Base-by-base conservation (phyloP, 2,888 invertebrate genomes). In the Volucella inflata region DNA sequence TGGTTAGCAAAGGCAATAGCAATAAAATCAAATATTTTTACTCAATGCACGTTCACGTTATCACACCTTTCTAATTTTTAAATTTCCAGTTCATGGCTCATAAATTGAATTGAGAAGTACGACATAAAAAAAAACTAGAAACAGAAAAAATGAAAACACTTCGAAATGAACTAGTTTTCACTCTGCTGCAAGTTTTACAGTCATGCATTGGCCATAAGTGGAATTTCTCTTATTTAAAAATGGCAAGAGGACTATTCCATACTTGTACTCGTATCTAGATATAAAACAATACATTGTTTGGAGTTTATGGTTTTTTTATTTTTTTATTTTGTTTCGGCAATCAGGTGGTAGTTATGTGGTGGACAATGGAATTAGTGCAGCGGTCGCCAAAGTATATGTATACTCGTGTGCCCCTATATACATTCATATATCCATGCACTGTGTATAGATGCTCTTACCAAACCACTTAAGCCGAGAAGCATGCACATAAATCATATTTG, bases 401-500 rank as follows among this genome's bases (percentile, higher is more conserved):
- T 2, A 44, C n/a, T 44, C 44, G 44, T n/a, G 8, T 10, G 1
- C 10, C 2, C n/a, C 8, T 44, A 11, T 44, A 2, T 6, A 30
- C 6, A 30, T 30, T 30, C 6, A 30, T 3, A 30, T 30, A 30
- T 30, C 30, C 30, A 55, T 30, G 12, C 30, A 36, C 11, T 30
- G 51, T 64, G 10, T 40, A 9, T 51, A 11, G n/a, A n/a, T 30
- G 40, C 16, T 50, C 14, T 48, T 57, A 57, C 51, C 48, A 53
- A 21, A 53, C 65, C 65, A 51, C 72, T 77, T 60, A 60, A 46
- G 53, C 55, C 46, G 12, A 74, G 68, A 68, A 68, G 48, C 74
- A 74, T 68, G 53, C 53, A 62, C 42, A 74, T 74, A 75, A 80
- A 75, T 80, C 80, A 80, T 80, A 48, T 77, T 68, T 75, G 53